phyloP scores from a whole-genome alignment of 2,113 vertebrate genomes.

The Cyphomyrus plagiostoma region DNA sequence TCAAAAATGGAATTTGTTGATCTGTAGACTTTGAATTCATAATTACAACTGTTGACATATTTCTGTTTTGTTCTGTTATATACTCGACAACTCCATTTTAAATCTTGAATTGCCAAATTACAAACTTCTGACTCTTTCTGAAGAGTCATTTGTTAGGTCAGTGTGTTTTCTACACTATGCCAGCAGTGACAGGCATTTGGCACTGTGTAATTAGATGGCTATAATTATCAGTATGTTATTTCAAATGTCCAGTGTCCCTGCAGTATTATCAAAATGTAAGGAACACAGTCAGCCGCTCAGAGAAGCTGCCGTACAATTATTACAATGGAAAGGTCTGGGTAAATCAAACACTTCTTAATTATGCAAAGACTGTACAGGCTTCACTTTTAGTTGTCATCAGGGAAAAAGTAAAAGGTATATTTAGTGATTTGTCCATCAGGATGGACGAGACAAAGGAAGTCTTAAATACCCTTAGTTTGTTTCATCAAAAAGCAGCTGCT shows the following conservation, averaged over 20 bases:
- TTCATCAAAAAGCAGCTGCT: background rate
- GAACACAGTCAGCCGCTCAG: constrained; percentile 29
- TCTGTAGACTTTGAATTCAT: background rate
- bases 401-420: constrained; percentile 8
- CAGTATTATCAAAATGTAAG: constrained; percentile 44
- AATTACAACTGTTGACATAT: background rate
- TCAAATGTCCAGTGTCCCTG: constrained; percentile 46
- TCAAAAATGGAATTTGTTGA: background rate
- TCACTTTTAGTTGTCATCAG: background rate
- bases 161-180: constrained; percentile 37
- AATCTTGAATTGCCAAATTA: background rate
- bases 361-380: background rate
- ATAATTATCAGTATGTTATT: constrained; percentile 48
- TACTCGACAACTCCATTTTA: background rate
- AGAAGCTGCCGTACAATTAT: constrained; percentile 42
- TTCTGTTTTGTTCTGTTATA: background rate
- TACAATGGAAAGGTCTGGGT: constrained; percentile 10
- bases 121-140: constrained; percentile 23
- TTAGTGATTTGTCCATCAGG: constrained; percentile 5
- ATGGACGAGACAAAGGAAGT: background rate
- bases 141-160: constrained; percentile 37
- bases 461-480: background rate
- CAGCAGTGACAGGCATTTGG: constrained; percentile 38
- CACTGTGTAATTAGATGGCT: constrained; percentile 45
- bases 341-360: constrained; percentile 14